Evolutionary conservation across 1,140 invertebrate genomes (phyloP).

Genomic region (Lerema accius): DNA sequence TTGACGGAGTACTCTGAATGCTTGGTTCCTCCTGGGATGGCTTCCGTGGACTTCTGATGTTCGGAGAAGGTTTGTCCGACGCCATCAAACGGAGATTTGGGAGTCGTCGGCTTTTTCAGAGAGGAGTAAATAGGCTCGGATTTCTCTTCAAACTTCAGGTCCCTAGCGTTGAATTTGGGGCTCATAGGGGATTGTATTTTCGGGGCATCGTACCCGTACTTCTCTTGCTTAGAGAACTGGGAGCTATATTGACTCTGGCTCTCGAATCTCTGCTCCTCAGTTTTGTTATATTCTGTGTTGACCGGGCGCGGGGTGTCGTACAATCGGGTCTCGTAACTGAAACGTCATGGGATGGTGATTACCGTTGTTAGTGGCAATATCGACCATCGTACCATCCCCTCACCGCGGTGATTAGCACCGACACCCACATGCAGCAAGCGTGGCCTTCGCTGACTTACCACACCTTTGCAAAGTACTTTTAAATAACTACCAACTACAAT

Average conservation of each 20-base stretch:
- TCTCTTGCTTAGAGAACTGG: constrained; percentile 50
- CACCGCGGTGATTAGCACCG: constrained; percentile 39
- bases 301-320: constrained; percentile 78
- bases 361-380: constrained; percentile 35
- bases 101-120: constrained; percentile 57
- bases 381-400: constrained; percentile 23
- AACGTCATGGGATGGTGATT: constrained; percentile 51
- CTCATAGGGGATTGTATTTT: constrained; percentile 63
- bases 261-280: constrained; percentile 57
- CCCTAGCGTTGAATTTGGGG: constrained; percentile 80
- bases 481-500: no score
- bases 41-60: constrained; percentile 70
- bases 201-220: constrained; percentile 68
- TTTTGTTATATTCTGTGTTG: constrained; percentile 58
- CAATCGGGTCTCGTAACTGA: constrained; percentile 79
- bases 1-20: constrained; percentile 71
- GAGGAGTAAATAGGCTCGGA: constrained; percentile 69
- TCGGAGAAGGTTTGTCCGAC: constrained; percentile 70
- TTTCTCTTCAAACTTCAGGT: constrained; percentile 76
- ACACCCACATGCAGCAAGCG: constrained; percentile 56
- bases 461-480: no score
- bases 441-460: constrained; percentile 1
- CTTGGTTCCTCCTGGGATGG: constrained; percentile 68
- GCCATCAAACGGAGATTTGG: constrained; percentile 58
- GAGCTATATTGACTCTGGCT: constrained; percentile 47